A percentile compares a stretch with the other conserved stretches of the same genome.
phyloP scores from a whole-genome alignment of 1,140 invertebrate genomes.

The Campoletis sonorensis region DNA sequence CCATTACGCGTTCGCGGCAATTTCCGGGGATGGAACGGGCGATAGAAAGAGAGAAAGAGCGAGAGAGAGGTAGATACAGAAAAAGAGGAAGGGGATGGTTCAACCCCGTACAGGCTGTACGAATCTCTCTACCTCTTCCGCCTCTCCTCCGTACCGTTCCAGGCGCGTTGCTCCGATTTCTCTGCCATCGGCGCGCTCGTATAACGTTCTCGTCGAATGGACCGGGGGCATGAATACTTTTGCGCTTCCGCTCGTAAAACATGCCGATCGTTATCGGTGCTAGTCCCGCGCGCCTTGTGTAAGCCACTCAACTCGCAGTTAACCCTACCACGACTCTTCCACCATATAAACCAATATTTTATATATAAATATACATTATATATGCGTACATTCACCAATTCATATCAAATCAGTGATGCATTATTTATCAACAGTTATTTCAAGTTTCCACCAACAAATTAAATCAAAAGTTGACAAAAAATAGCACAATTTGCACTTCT shows the following conservation, averaged over 20 bases:
- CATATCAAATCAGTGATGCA: background rate
- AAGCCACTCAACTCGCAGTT: constrained; percentile 17
- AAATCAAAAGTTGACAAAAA: too few species aligned
- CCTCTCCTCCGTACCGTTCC: background rate
- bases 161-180: background rate
- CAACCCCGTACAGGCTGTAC: background rate
- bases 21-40: constrained; percentile 28
- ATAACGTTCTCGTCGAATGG: constrained; percentile 47
- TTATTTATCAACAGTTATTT: too few species aligned
- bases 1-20: constrained; percentile 46
- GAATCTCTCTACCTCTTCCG: background rate
- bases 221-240: constrained; percentile 45
- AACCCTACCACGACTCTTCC: constrained; percentile 1
- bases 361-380: background rate
- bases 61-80: background rate
- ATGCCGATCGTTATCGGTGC: constrained; percentile 44
- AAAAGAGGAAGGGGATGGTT: background rate
- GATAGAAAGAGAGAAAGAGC: background rate
- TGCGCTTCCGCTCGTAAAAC: constrained; percentile 49
- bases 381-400: background rate
- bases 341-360: constrained; percentile 5
- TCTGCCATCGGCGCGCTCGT: constrained; percentile 37
- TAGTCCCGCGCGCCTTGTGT: background rate
- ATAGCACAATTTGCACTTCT: too few species aligned
- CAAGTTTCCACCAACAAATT: too few species aligned